phyloP scores from a whole-genome alignment of 2,888 invertebrate genomes.

The Electrophaes corylata region DNA sequence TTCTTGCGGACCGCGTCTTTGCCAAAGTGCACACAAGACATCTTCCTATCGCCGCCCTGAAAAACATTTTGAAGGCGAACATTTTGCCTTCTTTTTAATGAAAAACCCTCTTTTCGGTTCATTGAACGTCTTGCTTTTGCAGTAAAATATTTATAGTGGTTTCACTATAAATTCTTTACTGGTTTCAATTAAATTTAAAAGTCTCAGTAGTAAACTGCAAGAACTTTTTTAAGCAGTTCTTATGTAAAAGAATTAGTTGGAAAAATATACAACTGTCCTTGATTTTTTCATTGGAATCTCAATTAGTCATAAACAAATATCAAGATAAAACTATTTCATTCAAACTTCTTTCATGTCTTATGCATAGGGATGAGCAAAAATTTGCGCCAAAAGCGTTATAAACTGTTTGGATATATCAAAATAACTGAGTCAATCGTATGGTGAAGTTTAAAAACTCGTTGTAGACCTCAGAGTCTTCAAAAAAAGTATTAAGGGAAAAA shows the following conservation, averaged over 20 bases:
- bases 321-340: too few species aligned
- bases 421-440: too few species aligned
- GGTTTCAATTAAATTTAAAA: not conserved
- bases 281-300: too few species aligned
- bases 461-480: too few species aligned
- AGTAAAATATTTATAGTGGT: constrained; percentile 15
- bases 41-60: constrained; percentile 57
- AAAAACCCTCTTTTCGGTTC: constrained; percentile 43
- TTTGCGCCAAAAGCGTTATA: too few species aligned
- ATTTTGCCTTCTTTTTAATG: constrained; percentile 38
- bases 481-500: not conserved
- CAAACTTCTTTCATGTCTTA: too few species aligned
- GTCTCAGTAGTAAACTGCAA: not conserved
- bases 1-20: constrained; percentile 61
- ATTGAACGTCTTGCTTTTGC: constrained; percentile 35
- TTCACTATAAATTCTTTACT: not conserved
- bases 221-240: not conserved
- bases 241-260: not conserved
- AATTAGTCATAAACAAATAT: too few species aligned
- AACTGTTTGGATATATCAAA: too few species aligned
- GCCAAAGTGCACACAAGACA: constrained; percentile 63
- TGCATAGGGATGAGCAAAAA: too few species aligned
- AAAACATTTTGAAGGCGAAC: constrained; percentile 49
- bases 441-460: too few species aligned
- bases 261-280: too few species aligned